phyloP scores from a whole-genome alignment of 2,113 vertebrate species.

The Conger conger region DNA sequence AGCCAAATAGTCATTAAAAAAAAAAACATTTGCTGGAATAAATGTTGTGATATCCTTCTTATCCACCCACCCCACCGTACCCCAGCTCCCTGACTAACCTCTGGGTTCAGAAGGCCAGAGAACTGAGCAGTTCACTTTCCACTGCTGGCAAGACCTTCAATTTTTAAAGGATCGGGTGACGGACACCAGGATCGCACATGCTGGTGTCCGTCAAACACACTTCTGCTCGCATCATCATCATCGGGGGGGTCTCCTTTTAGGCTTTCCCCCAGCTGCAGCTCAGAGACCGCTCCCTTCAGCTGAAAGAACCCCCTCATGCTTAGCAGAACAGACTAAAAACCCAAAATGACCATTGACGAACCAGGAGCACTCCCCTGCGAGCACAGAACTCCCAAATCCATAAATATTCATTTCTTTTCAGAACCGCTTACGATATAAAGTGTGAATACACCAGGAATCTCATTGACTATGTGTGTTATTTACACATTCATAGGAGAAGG shows the following conservation, averaged over 20 bases:
- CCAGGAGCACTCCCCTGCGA: neutral
- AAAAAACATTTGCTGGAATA: conserved; percentile 51
- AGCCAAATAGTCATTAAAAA: conserved; percentile 24
- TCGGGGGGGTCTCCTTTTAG: conserved; percentile 37
- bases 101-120: conserved; percentile 64
- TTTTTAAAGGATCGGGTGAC: conserved; percentile 77
- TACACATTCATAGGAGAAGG: neutral
- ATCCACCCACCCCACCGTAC: neutral
- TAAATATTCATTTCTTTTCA: neutral
- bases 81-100: conserved; percentile 60
- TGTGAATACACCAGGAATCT: neutral
- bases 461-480: neutral
- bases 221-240: conserved; percentile 81
- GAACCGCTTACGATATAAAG: neutral
- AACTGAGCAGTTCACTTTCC: conserved; percentile 71
- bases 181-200: conserved; percentile 74
- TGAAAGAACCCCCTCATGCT: neutral
- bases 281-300: neutral
- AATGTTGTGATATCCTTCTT: conserved; percentile 40
- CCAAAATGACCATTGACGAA: neutral
- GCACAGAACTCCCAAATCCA: neutral
- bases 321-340: neutral
- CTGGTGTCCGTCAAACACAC: conserved; percentile 84
- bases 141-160: conserved; percentile 68
- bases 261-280: conserved; percentile 31